These are phyloP conservation scores for Drosophila longiperda DNA, from an alignment of 2,888 invertebrate genomes.

Conservation along the genomic window DNA sequence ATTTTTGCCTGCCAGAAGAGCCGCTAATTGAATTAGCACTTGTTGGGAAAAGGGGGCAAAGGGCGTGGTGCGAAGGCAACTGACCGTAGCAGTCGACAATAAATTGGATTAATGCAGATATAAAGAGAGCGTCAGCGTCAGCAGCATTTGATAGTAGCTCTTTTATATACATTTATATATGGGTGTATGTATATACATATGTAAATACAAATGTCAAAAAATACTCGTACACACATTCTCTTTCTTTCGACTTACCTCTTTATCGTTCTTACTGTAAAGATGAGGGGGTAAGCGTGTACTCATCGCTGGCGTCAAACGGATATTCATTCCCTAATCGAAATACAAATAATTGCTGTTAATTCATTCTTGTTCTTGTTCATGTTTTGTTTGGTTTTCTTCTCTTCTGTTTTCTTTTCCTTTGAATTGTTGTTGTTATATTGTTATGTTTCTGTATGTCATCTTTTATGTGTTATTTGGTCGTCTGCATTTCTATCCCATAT, in stretches of 20 bases:
- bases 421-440: background rate
- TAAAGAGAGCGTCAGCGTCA: conserved; percentile 22
- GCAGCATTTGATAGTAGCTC: background rate
- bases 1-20: conserved; percentile 21
- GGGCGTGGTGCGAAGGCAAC: background rate
- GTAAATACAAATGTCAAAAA: background rate
- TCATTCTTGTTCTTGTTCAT: conserved; percentile 9
- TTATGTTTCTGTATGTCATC: background rate
- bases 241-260: background rate
- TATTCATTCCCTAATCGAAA: conserved; percentile 47
- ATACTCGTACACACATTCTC: background rate
- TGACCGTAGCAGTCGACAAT: conserved; percentile 26
- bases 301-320: conserved; percentile 26
- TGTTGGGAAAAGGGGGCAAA: background rate
- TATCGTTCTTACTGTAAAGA: background rate
- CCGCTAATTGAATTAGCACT: conserved; percentile 70
- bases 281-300: background rate
- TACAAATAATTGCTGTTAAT: conserved; percentile 49
- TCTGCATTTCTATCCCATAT: conserved; percentile 5
- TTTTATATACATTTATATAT: background rate
- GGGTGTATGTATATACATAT: background rate
- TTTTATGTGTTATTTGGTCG: conserved; percentile 16
- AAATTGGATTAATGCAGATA: conserved; percentile 74
- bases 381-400: background rate
- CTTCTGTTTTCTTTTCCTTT: background rate